A percentile compares a stretch with the other conserved stretches of the same genome.
Conservation (phyloP, 2,888 invertebrate genomes). For the Seira musarum region DNA sequence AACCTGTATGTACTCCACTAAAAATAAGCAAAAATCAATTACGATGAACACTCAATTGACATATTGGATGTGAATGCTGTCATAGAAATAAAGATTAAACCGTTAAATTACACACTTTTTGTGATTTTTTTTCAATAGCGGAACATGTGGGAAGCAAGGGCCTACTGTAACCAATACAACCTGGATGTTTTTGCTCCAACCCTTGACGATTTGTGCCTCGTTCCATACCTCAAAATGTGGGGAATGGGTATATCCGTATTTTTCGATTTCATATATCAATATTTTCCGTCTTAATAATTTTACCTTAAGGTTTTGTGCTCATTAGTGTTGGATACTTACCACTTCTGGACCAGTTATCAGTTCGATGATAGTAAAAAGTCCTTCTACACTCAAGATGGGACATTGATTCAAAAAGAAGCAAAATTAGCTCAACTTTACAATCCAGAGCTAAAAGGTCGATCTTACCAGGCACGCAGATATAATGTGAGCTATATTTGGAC, state of each 20-base stretch:
- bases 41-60: too few species aligned
- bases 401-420: slow-evolving; percentile 18
- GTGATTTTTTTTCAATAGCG: neutral
- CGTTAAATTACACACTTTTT: too few species aligned
- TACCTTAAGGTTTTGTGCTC: too few species aligned
- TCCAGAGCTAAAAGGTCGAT: too few species aligned
- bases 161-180: slow-evolving; percentile 27
- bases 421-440: too few species aligned
- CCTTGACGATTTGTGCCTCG: slow-evolving; percentile 31
- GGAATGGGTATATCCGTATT: slow-evolving; percentile 42
- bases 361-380: neutral
- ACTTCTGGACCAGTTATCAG: slow-evolving; percentile 37
- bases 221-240: slow-evolving; percentile 49
- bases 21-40: too few species aligned
- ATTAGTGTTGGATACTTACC: slow-evolving; percentile 38
- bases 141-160: neutral
- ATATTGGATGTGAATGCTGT: too few species aligned
- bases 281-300: too few species aligned
- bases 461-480: too few species aligned
- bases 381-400: neutral
- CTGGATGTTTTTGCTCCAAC: slow-evolving; percentile 29
- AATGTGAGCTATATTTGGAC: slow-evolving; percentile 24
- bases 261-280: too few species aligned
- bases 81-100: too few species aligned
- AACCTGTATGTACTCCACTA: slow-evolving; percentile 30